Conservation (phyloP, 2,888 invertebrate species). For the Ectemnius lituratus region DNA sequence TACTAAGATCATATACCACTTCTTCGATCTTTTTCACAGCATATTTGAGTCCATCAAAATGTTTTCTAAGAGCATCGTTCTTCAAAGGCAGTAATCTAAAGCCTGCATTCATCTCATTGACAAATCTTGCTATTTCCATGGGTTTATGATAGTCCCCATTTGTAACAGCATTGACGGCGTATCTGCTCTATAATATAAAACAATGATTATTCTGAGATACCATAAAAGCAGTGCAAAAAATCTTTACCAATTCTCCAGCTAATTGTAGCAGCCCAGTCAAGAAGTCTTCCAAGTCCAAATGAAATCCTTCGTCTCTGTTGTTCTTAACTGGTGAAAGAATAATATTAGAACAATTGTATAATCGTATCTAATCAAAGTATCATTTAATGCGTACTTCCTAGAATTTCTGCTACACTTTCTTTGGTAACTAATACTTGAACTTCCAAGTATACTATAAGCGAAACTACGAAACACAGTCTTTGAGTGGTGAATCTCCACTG, state of each 20-base stretch:
- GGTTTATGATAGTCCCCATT: slow-evolving; percentile 91
- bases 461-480: slow-evolving; percentile 87
- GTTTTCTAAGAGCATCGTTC: slow-evolving; percentile 91
- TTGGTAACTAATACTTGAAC: slow-evolving; percentile 86
- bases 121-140: slow-evolving; percentile 89
- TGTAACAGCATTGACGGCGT: slow-evolving; percentile 91
- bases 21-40: slow-evolving; percentile 97
- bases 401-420: slow-evolving; percentile 86
- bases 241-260: slow-evolving; percentile 89
- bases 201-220: not conserved
- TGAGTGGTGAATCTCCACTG: slow-evolving; percentile 93
- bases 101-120: slow-evolving; percentile 92
- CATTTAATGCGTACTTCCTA: slow-evolving; percentile 83
- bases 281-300: slow-evolving; percentile 94
- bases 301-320: slow-evolving; percentile 87
- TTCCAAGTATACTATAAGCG: slow-evolving; percentile 90
- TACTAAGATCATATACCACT: slow-evolving; percentile 92
- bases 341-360: slow-evolving; percentile 17
- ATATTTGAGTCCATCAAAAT: slow-evolving; percentile 93
- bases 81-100: slow-evolving; percentile 94
- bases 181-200: slow-evolving; percentile 81
- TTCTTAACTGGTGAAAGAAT: slow-evolving; percentile 82
- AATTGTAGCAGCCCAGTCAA: slow-evolving; percentile 90
- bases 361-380: slow-evolving; percentile 3
- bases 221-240: not conserved